Evolutionary conservation across 2,888 invertebrate genomes (phyloP).

Genomic region (Diarsia dahlii): DNA sequence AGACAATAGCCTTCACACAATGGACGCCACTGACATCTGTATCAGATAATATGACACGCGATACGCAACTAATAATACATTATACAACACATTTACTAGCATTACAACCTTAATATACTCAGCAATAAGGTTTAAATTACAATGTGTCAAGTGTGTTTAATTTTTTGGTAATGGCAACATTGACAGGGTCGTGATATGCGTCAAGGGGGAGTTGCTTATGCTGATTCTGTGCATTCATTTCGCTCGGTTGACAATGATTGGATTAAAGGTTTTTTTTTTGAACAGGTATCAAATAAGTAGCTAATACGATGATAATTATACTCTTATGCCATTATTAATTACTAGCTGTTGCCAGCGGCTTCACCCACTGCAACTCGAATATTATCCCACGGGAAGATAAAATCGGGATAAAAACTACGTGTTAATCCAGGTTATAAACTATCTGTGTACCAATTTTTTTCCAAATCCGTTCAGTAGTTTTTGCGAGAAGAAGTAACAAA

Average conservation of each 20-base stretch:
- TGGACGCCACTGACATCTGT: conserved; percentile 69
- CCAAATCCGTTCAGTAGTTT: no score
- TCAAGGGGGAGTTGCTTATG: conserved; percentile 55
- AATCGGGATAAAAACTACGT: no score
- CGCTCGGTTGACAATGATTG: conserved; percentile 39
- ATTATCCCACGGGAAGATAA: no score
- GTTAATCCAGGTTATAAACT: no score
- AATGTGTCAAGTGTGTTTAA: not conserved
- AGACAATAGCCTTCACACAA: conserved; percentile 55
- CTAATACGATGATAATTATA: no score
- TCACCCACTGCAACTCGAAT: no score
- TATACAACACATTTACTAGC: conserved; percentile 13
- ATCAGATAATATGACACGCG: conserved; percentile 71
- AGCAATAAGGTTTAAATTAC: conserved; percentile 48
- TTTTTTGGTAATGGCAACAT: conserved; percentile 33
- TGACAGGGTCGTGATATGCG: conserved; percentile 49
- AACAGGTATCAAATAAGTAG: no score
- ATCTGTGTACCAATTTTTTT: no score
- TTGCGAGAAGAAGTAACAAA: no score
- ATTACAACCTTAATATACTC: conserved; percentile 7
- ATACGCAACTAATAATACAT: conserved; percentile 46
- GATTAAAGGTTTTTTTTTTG: conserved; percentile 30
- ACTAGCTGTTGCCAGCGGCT: no score
- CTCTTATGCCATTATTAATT: no score
- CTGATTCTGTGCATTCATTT: conserved; percentile 47